Base-by-base conservation (phyloP, 2,113 vertebrate genomes). In the Phalacrocorax brasilianus region DNA sequence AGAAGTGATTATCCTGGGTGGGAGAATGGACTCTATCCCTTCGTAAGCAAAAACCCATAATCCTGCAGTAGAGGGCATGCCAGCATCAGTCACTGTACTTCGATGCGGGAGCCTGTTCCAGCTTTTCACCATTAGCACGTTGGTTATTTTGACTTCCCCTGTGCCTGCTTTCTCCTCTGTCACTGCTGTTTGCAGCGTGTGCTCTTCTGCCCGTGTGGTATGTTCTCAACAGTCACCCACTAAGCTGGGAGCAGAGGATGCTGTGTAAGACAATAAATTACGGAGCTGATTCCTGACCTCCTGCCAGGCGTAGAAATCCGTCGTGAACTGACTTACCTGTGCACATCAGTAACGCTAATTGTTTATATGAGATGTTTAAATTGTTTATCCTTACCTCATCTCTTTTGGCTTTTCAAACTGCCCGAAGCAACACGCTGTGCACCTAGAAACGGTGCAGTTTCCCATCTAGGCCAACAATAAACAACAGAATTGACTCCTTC, bases 11-110 rank as follows among this genome's bases (percentile, higher is more conserved):
- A 5, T 68, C 22, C 27, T 5, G 1, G 47, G 66, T 1, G 2
- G 84, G 27, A 67, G 30, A 32, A 18, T 2, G 35, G 52, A 6
- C 28, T 53, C 33, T 32, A 0, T 28, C 44, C 66, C 44, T 45
- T 47, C 2, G 1, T 35, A 40, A 74, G 17, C 35, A 30, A 33
- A 44, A 21, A 1, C 1, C 4, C 11, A 0, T 33, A 8, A 20
- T 47, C 52, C 66, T 73, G 65, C 47, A 12, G 21, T 1, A 11
- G 55, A 28, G 56, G 56, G 14, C 1, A 2, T 8, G 50, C 22
- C 72, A 17, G 3, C 78, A n/a, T 28, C 45, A 11, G 50, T 21
- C 38, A 1, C 5, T 68, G n/a, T 9, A 3, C 50, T 35, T 11
- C 0, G 3, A 3, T 35, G n/a, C 47, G 22, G 65, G 76, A 72